Evolutionary conservation across 2,888 invertebrate species (phyloP).

Genomic region (Choristoneura rosaceana): DNA sequence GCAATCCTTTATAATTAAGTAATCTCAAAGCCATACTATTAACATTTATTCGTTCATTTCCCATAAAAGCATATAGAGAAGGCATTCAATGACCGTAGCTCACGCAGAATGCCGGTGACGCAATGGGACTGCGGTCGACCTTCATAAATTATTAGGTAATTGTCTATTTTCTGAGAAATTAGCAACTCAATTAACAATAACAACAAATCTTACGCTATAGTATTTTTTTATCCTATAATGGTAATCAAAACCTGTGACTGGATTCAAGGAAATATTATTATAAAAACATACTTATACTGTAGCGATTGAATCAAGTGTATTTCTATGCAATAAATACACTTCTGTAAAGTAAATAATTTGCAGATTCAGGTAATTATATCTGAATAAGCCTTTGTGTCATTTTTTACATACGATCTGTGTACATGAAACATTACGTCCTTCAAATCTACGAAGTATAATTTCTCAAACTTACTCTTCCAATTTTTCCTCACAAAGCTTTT

Average conservation of each 20-base stretch:
- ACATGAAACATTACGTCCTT: too few relatives aligned
- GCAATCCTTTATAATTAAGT: constrained; percentile 16
- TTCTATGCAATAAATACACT: too few relatives aligned
- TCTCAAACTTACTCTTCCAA: not conserved
- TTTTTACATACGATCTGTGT: too few relatives aligned
- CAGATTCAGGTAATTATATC: too few relatives aligned
- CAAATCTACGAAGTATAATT: not conserved
- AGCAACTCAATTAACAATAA: constrained; percentile 29
- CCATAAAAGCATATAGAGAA: constrained; percentile 51
- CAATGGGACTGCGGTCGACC: constrained; percentile 43
- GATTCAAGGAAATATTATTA: too few relatives aligned
- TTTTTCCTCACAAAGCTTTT: constrained; percentile 10
- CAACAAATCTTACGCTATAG: not conserved
- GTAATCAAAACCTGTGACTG: too few relatives aligned
- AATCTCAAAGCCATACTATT: constrained; percentile 14
- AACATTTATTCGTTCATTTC: constrained; percentile 23
- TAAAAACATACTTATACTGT: too few relatives aligned
- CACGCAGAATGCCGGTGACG: constrained; percentile 56
- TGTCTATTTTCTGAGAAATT: constrained; percentile 27
- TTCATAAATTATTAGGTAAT: constrained; percentile 25
- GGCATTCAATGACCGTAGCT: constrained; percentile 64
- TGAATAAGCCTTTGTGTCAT: too few relatives aligned
- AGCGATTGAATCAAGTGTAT: too few relatives aligned
- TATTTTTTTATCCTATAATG: not conserved
- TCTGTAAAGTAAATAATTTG: too few relatives aligned